Conservation (phyloP, 2,113 vertebrate genomes). For the Pelmatolapia mariae region DNA sequence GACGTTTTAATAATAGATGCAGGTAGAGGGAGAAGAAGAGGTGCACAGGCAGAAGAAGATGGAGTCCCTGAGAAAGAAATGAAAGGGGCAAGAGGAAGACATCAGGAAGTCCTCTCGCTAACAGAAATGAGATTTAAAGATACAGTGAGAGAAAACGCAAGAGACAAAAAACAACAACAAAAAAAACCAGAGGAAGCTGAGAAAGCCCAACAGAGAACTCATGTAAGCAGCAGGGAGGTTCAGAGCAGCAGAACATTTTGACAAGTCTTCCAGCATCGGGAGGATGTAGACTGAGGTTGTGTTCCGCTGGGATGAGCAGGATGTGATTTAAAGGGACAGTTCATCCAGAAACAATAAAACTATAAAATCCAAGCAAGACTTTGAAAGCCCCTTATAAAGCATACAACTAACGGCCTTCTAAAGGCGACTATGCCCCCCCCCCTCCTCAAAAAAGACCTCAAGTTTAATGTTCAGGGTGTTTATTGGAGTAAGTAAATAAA, state of each 20-base stretch:
- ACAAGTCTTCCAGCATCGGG: conserved; percentile 13
- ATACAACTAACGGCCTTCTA: neutral
- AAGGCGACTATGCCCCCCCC: neutral
- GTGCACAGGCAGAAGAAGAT: neutral
- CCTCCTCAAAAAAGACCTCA: neutral
- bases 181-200: neutral
- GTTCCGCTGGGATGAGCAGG: conserved; percentile 4
- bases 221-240: neutral
- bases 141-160: neutral
- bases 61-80: neutral
- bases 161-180: neutral
- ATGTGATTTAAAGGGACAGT: conserved; percentile 38
- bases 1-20: conserved; percentile 61
- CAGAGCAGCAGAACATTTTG: conserved; percentile 17
- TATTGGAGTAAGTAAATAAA: conserved; percentile 15
- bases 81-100: neutral
- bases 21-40: neutral
- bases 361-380: neutral
- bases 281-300: neutral
- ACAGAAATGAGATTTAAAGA: neutral
- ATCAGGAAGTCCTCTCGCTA: neutral
- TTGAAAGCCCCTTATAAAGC: neutral
- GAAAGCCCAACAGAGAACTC: neutral
- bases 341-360: neutral
- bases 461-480: neutral